A percentile compares a stretch with the other conserved stretches of the same genome.
These are phyloP conservation scores for Chaenocephalus aceratus DNA, from an alignment of 2,113 vertebrate genomes.

Conservation along the genomic window DNA sequence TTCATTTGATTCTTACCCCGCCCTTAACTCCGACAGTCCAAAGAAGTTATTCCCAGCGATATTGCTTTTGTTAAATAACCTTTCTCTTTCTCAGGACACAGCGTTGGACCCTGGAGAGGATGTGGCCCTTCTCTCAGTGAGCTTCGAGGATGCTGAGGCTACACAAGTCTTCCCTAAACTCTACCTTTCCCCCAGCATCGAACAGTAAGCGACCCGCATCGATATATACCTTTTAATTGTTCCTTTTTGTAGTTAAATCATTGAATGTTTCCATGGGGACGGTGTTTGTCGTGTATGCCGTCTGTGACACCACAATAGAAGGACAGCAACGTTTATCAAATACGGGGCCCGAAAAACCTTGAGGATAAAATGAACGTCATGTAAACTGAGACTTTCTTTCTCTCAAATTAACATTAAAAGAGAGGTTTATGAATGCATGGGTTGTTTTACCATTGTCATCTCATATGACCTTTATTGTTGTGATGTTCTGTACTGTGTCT, in stretches of 20 bases:
- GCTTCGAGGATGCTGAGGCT: constrained; percentile 98
- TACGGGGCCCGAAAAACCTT: no score
- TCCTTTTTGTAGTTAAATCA: no score
- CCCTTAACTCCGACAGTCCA: neutral
- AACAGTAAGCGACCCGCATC: constrained; percentile 90
- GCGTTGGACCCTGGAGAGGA: constrained; percentile 97
- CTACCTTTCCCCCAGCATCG: constrained; percentile 96
- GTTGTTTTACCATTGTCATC: no score
- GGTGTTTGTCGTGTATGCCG: neutral
- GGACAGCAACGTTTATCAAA: neutral
- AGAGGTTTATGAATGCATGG: no score
- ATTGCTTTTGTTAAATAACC: neutral
- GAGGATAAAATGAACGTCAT: no score
- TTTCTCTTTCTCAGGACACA: constrained; percentile 87
- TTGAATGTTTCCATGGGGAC: neutral
- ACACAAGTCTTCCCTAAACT: constrained; percentile 98
- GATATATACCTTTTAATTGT: neutral
- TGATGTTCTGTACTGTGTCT: no score
- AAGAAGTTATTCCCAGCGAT: neutral
- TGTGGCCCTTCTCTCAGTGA: constrained; percentile 95
- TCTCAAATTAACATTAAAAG: no score
- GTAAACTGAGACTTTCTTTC: no score
- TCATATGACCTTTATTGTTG: no score
- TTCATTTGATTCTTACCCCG: neutral
- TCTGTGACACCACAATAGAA: neutral